Conservation (phyloP, 2,797 vertebrate species). For the Vultur gryphus region DNA sequence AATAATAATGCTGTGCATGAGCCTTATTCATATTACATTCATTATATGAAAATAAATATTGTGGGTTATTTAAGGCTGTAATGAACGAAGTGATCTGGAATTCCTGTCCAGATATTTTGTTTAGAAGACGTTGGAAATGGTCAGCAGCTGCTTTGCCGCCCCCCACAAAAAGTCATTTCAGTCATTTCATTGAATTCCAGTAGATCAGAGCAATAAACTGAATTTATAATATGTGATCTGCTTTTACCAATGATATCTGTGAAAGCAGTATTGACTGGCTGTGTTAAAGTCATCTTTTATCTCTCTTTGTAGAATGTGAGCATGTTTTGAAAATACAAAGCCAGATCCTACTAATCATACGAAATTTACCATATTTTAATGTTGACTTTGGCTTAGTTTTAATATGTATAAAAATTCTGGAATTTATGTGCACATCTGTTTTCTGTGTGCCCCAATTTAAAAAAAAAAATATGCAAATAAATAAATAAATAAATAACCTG, state of each 20-base stretch:
- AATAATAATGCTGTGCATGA: background rate
- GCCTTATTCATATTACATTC: background rate
- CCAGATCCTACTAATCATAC: conserved; percentile 26
- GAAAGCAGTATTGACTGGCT: conserved; percentile 34
- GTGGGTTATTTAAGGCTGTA: background rate
- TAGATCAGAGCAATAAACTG: conserved; percentile 49
- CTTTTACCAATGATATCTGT: conserved; percentile 46
- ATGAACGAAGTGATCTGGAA: background rate
- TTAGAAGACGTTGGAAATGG: background rate
- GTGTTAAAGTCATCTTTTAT: conserved; percentile 39
- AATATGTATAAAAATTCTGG: conserved; percentile 16
- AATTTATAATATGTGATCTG: conserved; percentile 55
- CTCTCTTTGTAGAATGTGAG: conserved; percentile 18
- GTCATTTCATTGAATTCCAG: conserved; percentile 23
- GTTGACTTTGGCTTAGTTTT: conserved; percentile 39
- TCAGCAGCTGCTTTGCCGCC: background rate
- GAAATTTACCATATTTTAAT: conserved; percentile 39
- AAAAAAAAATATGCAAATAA: conserved; percentile 16
- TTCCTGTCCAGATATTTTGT: background rate
- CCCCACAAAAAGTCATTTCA: background rate
- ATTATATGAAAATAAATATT: conserved; percentile 1
- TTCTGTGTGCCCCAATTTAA: conserved; percentile 47
- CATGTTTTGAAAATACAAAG: conserved; percentile 47
- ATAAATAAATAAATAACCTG: conserved; percentile 44
- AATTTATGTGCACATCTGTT: conserved; percentile 46